These are phyloP conservation scores for Chaitophorus viminalis DNA, from an alignment of 2,888 invertebrate species.

Conservation along the genomic window DNA sequence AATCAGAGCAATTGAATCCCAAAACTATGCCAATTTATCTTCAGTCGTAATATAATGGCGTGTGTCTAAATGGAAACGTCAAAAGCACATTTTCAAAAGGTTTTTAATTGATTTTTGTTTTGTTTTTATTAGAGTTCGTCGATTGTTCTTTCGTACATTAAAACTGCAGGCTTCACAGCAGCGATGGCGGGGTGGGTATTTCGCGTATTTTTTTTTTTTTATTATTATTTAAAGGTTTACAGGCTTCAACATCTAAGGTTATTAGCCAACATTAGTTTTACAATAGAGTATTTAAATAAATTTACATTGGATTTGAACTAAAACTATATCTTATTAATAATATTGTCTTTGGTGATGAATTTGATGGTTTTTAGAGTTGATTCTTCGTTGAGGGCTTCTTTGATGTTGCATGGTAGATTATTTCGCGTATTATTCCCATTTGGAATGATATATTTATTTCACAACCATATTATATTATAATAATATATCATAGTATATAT, in stretches of 20 bases:
- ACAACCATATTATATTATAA: not conserved
- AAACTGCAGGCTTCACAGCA: not conserved
- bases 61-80: not conserved
- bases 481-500: not conserved
- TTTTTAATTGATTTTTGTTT: constrained; percentile 17
- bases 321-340: too few relatives aligned
- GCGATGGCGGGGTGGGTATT: too few relatives aligned
- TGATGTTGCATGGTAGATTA: too few relatives aligned
- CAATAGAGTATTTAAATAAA: too few relatives aligned
- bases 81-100: not conserved
- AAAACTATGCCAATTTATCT: constrained; percentile 1
- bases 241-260: too few relatives aligned
- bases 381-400: too few relatives aligned
- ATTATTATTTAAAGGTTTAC: too few relatives aligned
- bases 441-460: not conserved
- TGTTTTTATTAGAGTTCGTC: not conserved
- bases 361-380: too few relatives aligned
- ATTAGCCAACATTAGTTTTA: too few relatives aligned
- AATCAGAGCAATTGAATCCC: not conserved
- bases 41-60: not conserved
- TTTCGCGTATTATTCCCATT: not conserved
- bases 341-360: too few relatives aligned
- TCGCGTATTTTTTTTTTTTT: too few relatives aligned
- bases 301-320: too few relatives aligned
- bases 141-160: not conserved